Base-by-base conservation (phyloP, 2,888 invertebrate genomes). In the Auanema freiburgensis region DNA sequence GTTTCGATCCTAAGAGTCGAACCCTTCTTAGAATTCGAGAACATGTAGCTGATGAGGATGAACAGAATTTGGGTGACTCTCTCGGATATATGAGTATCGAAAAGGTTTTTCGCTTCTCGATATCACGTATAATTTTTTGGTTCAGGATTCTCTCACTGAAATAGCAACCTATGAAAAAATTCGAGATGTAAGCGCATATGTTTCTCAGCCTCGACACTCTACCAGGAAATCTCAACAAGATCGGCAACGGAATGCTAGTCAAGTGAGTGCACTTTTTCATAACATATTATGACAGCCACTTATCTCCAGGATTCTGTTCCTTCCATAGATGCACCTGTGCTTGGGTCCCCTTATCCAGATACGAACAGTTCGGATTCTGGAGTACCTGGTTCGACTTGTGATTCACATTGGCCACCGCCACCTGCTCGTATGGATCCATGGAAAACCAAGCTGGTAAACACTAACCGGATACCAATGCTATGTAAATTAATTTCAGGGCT, bases 1-100 rank as follows among this genome's bases (percentile, higher is more conserved):
- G 72, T 52, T 78, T 79, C 55, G 79, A 79, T 46, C 78, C 78
- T 33, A 78, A 78, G 52, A 70, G 71, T 58, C 69, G 67, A n/a
- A 74, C 73, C 25, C 63, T 77, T 14, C 62, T 78, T 18, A 59
- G 74, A 41, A 74, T 76, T 16, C 59, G 71, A 49, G 73, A 76
- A 55, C 76, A 75, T 55, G 58, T 72, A 33, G 71, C 69, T 21
- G 73, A 63, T 18, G 72, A 72, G 18, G 68, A 68, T 43, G 63
- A 59, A 41, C 49, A 56, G 21, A 51, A 18, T 23, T 42, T 43
- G 54, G 41, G 54, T 11, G 54, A 57, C 6, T 24, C 21, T 8
- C 18, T 5, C 2, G 50, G 49, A 5, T 42, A 8, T 8, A 46
- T 52, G 8, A 18, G 24, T 11, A 11, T 25, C 12, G 33, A 16